Base-by-base conservation (phyloP, 2,888 invertebrate genomes). In the Scaptodrosophila latifasciaeformis region DNA sequence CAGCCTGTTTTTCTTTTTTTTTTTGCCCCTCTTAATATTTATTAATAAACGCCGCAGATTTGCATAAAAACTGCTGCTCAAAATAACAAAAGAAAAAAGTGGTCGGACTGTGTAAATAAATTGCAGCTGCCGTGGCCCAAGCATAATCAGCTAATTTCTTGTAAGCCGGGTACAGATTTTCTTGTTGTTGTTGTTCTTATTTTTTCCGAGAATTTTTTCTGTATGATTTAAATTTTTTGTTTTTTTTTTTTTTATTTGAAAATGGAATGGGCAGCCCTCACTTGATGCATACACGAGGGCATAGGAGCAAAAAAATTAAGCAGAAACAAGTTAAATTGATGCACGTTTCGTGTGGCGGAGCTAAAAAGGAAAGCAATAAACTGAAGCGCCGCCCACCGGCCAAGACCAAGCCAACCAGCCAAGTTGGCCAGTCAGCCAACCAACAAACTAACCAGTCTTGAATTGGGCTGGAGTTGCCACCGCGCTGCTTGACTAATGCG, bases 301-400 rank as follows among this genome's bases (percentile, higher is more conserved):
- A 61, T 53, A 54, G 55, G 35, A 27, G 9, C 5, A n/a, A 56
- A 15, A 13, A 50, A 49, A 54, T 10, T 49, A 35, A 45, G 44
- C 40, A 47, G 24, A 35, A 37, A 21, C 50, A 63, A 54, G 50
- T 66, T 63, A 76, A 81, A 82, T 72, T 76, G 72, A 76, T 74
- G 74, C 70, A 75, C 65, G 63, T 64, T 77, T 67, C 76, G 68
- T 75, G 70, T 54, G 10, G 9, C 40, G 42, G 37, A 35, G 39
- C 49, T 50, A 34, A 53, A 35, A 48, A 24, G 44, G 21, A 31
- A 49, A 53, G 54, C 61, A 52, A 61, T 60, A 54, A 61, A 61
- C 50, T 54, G 17, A 21, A 42, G 2, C 17, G 15, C 9, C 18
- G 59, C 57, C 49, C 59, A 30, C 27, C 43, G 24, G 46, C 12